Base-by-base conservation (phyloP, 2,113 vertebrate genomes). In the Protobothrops flavoviridis region DNA sequence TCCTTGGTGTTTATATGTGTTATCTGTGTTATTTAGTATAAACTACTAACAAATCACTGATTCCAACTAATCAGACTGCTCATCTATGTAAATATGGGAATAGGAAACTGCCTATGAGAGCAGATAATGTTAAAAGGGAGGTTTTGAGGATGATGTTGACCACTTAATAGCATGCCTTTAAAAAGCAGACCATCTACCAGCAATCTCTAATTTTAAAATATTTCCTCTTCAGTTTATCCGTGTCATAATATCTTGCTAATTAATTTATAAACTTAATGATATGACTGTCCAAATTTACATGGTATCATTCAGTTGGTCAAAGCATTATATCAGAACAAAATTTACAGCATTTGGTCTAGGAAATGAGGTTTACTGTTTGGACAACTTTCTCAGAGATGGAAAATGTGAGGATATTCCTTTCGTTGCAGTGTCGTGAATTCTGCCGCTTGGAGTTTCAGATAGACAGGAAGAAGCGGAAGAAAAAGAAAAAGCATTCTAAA, bases 361-460 rank as follows among this genome's bases (percentile, higher is more conserved):
- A 88, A 88, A 88, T 88, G 29, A 74, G 87, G 21, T 88, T 92
- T 2, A 69, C 81, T 95, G 81, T 17, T 8, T 93, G 50, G 87
- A 88, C 85, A 74, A 89, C 15, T 3, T 24, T 90, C 92, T 61
- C 45, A n/a, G 50, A 15, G 3, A 12, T 33, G 11, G 0, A 90
- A 87, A 92, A 90, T 4, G 23, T 43, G 74, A 87, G 33, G 43
- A 9, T 3, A 4, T 91, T 93, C 45, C 1, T 0, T 94, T 89
- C 90, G 0, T 94, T 87, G 0, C 21, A 97, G 97, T 94, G 95
- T 69, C 97, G 97, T 91, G 97, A 97, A 90, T 88, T 94, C 85
- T 92, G 94, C 91, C 94, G 95, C 55, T 93, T 97, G 89, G 96
- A 97, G 93, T 88, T 97, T 94, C 93, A 93, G 1, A 89, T 96